Evolutionary conservation across 1,140 invertebrate genomes (phyloP).

Genomic region (Eupeodes corollae): DNA sequence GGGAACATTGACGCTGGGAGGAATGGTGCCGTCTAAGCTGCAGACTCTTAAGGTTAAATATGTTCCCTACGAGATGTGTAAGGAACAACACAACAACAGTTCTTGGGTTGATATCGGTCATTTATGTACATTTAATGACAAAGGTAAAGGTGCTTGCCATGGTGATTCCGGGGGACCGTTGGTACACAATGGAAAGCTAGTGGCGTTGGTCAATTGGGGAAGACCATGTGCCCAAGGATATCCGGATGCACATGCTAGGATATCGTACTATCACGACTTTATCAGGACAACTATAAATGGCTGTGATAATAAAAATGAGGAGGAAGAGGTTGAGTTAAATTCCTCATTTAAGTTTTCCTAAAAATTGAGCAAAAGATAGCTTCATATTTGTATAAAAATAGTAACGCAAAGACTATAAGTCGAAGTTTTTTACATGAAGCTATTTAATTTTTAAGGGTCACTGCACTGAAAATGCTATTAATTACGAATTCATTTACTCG

Average conservation of each 20-base stretch:
- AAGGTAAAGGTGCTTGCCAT: slow-evolving; percentile 47
- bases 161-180: slow-evolving; percentile 40
- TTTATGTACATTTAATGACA: slow-evolving; percentile 49
- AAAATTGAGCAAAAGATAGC: too few relatives aligned
- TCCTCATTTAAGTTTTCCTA: too few relatives aligned
- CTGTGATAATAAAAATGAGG: neutral
- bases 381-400: too few relatives aligned
- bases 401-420: too few relatives aligned
- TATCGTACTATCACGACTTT: slow-evolving; percentile 38
- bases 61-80: slow-evolving; percentile 28
- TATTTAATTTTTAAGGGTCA: too few relatives aligned
- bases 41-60: slow-evolving; percentile 30
- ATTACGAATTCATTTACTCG: too few relatives aligned
- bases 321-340: too few relatives aligned
- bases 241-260: slow-evolving; percentile 42
- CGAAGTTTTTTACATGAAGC: too few relatives aligned
- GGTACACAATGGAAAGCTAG: slow-evolving; percentile 35
- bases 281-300: slow-evolving; percentile 23
- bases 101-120: slow-evolving; percentile 36
- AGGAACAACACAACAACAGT: slow-evolving; percentile 22
- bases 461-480: too few relatives aligned
- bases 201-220: slow-evolving; percentile 46
- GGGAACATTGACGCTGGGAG: slow-evolving; percentile 38
- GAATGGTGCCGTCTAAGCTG: slow-evolving; percentile 23
- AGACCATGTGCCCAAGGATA: slow-evolving; percentile 41